phyloP scores from a whole-genome alignment of 2,113 vertebrate genomes.

The Litocranius walleri region DNA sequence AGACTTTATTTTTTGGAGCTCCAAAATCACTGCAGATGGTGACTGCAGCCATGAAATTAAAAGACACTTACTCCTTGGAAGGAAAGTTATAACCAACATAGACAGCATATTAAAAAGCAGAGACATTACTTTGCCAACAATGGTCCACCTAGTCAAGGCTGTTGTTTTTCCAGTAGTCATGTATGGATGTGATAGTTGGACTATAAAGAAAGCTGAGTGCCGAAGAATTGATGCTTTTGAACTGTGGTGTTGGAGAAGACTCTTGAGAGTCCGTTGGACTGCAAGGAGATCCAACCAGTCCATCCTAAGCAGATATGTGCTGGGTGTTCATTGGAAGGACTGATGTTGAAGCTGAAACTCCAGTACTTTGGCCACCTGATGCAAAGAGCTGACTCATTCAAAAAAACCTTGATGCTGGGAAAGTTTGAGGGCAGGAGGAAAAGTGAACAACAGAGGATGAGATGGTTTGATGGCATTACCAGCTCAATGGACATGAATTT shows the following conservation, averaged over 20 bases:
- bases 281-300: background rate
- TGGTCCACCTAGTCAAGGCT: background rate
- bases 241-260: background rate
- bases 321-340: background rate
- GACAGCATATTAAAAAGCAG: background rate
- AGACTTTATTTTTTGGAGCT: too few species aligned
- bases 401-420: background rate
- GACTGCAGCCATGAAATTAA: background rate
- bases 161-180: background rate
- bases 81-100: background rate
- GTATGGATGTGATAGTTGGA: background rate
- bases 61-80: background rate
- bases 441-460: background rate
- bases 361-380: background rate
- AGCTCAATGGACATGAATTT: background rate
- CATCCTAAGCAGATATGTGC: background rate
- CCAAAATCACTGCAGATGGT: background rate
- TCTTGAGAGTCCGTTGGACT: background rate
- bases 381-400: background rate
- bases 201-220: fast-evolving
- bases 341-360: background rate
- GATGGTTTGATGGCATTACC: background rate
- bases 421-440: background rate
- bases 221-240: fast-evolving
- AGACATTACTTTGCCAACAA: background rate